Evolutionary conservation across 2,888 invertebrate species (phyloP), one percentile per base, ranked within the genome.

Genomic region (Hetaerina titia): DNA sequence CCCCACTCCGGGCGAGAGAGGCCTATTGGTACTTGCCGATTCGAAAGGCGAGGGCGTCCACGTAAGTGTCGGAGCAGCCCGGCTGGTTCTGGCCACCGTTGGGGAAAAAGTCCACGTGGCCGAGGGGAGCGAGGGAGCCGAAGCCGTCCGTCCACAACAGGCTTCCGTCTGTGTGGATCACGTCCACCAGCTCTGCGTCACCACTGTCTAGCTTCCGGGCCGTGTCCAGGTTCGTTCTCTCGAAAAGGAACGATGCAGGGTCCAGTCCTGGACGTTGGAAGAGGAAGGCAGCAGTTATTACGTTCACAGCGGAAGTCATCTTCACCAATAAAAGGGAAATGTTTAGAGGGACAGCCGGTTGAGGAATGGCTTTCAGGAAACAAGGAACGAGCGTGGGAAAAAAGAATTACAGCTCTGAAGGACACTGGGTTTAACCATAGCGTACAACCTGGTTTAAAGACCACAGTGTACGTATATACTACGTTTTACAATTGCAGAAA

Each of bases 131-230:
- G 95, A 97, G 96, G 63, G 97, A 96, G 2, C 97, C 97, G 96
- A 97, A 97, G 22, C 98, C 97, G 96, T 97, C 97, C n/a, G 97
- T 97, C 95, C 97, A 97, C 88, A 97, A 97, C 96, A 97, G 96
- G n/a, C 97, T 97, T 9, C 98, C 98, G 96, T 98, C 98, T 2
- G 98, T 98, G 96, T 98, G 98, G 95, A 98, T 97, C n/a, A 98
- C 97, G 96, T 98, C 98, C 0, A 98, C 98, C 95, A 98, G 97
- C 58, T 96, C 96, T 0, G 98, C 98, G 96, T 98, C 98, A 11
- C 97, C 97, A 60, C 97, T 97, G 96, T 98, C 98, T 90, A 98
- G 96, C 95, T 97, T 97, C 95, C 97, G 97, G 22, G 97, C 96
- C 95, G 97, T 97, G 92, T 97, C 97, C 95, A 97, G 96, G 96